Base-by-base conservation (phyloP, 2,888 invertebrate genomes). In the Euplexia lucipara region DNA sequence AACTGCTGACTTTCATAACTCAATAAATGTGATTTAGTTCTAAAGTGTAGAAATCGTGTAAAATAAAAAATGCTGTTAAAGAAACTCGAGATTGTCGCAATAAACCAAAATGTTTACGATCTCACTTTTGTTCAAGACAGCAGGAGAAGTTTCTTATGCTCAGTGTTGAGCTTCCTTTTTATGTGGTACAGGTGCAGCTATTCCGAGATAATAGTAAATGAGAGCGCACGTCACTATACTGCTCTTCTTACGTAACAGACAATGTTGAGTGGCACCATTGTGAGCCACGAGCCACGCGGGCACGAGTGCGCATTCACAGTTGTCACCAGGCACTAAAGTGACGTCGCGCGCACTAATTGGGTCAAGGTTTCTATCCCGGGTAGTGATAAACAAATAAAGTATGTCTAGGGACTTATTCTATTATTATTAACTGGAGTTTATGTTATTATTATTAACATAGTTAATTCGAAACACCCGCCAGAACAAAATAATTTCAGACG, bases 261-360 rank as follows among this genome's bases (percentile, higher is more conserved):
- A 70, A 39, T 34, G 30, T 32, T 32, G 48, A 53, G 63, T 57
- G 54, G 60, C 59, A 49, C 72, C 41, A 79, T 79, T 77, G 75
- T 77, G 66, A 47, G 53, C 48, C 67, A 49, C 26, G 22, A 49
- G 54, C 42, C 20, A 20, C 49, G 57, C 65, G 41, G 74, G 47
- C 67, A 73, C 60, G 61, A 78, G 78, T 64, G 65, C 73, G 70
- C 76, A 78, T 81, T 77, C 77, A 78, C 75, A 70, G 60, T 75
- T 64, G 64, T 77, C 76, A 68, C 73, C 66, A 65, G 58, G 45
- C 75, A 52, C 49, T 63, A 64, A 71, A 81, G 73, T 76, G 77
- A 52, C 71, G 72, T 63, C 64, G 56, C 62, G 58, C 62, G 49
- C 60, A 68, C 69, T 84, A 85, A 84, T 85, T 83, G 74, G 83